Conservation (phyloP, 2,888 invertebrate genomes). For the Hoplodrina blanda region DNA sequence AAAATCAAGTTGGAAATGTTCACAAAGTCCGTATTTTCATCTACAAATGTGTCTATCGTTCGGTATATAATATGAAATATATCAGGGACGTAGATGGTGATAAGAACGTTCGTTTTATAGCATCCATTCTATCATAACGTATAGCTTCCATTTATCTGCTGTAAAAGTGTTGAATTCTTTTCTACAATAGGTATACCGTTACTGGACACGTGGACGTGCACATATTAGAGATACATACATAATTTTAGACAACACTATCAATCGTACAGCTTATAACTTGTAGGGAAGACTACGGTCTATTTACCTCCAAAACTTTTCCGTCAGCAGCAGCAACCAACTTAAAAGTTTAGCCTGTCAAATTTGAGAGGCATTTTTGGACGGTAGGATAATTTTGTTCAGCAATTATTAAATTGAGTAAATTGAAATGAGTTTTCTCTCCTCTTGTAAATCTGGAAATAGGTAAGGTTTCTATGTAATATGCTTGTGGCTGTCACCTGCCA, state of each 20-base stretch:
- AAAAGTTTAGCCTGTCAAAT: slow-evolving; percentile 2
- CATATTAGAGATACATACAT: neutral
- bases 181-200: neutral
- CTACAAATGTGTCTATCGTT: neutral
- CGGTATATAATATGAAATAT: neutral
- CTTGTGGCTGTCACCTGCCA: neutral
- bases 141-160: slow-evolving; percentile 22
- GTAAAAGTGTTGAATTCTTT: slow-evolving; percentile 21
- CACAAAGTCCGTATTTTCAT: neutral
- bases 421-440: neutral
- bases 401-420: neutral
- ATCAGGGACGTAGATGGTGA: neutral
- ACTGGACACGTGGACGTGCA: neutral
- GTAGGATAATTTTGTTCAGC: neutral
- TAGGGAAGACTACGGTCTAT: neutral
- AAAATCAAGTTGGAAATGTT: neutral
- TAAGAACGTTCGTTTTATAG: slow-evolving; percentile 12
- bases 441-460: slow-evolving; percentile 12
- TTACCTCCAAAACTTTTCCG: slow-evolving; percentile 1
- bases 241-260: neutral
- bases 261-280: neutral
- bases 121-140: slow-evolving; percentile 11
- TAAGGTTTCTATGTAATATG: neutral
- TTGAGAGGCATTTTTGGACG: neutral
- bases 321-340: slow-evolving; percentile 2